Base-by-base conservation (phyloP, 2,888 invertebrate genomes). In the Ochropleura leucogaster region DNA sequence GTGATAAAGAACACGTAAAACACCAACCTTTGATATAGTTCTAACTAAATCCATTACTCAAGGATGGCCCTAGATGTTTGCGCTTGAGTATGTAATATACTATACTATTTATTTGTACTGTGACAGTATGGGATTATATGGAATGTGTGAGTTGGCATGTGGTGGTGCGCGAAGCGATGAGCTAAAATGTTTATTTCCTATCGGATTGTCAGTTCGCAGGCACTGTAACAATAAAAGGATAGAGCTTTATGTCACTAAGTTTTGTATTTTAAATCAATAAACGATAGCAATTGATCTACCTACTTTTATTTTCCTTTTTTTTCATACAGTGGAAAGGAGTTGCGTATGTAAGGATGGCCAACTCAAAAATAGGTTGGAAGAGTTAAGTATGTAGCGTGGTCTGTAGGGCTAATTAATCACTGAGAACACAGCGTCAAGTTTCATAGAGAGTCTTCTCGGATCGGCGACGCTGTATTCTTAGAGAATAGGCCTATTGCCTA, bases 201-300 rank as follows among this genome's bases (percentile, higher is more conserved):
- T 96, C 96, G 93, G 94, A 95, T 96, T 96, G 96, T 95, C 96
- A 95, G 96, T 96, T 95, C 95, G 95, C 96, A 93, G 95, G 95
- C 96, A 96, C 96, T 96, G 96, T 96, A 96, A 96, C 96, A 96
- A 96, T 96, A 96, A 96, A 96, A 95, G 94, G 95, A 96, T 96
- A 95, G 95, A 96, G 96, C 96, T 96, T 96, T 96, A 95, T 96
- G 96, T 96, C 96, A 96, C 96, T 96, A 96, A 96, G 96, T 96
- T 96, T 96, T 96, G 96, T 96, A 96, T 96, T 96, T 96, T 96
- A 96, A 96, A 96, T 96, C 96, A 96, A 96, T 96, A 96, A 96
- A 96, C 95, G 95, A 96, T 96, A 96, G 96, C 95, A 96, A 95
- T 86, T 94, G 95, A 96, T 83, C 76, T 79, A 77, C 87, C 84